Conservation (phyloP, 1,140 invertebrate species). For the Leptopilina clavipes region DNA sequence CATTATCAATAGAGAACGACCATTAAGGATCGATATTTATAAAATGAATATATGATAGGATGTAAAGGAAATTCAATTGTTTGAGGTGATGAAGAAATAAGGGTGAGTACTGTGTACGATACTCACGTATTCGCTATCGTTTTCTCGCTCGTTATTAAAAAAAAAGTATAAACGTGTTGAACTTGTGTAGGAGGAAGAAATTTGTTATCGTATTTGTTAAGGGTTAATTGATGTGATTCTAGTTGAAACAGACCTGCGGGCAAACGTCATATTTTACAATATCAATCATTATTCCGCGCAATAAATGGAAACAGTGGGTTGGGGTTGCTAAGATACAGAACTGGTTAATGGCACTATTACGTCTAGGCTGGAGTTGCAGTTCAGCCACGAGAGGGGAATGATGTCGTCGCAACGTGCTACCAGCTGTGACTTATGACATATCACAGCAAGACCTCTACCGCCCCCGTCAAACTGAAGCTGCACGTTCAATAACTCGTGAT, state of each 20-base stretch:
- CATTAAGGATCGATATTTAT: background rate
- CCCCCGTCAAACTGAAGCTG: slow-evolving; percentile 50
- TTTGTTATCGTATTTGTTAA: background rate
- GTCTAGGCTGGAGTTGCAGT: slow-evolving; percentile 52
- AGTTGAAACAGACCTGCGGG: background rate
- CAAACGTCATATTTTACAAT: slow-evolving; percentile 49
- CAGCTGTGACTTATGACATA: slow-evolving; percentile 71
- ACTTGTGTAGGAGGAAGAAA: background rate
- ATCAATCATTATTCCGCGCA: slow-evolving; percentile 67
- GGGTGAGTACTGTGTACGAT: background rate
- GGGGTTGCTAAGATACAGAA: slow-evolving; percentile 68
- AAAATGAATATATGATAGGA: background rate
- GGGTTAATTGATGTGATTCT: background rate
- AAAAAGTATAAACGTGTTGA: background rate
- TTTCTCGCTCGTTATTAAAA: background rate
- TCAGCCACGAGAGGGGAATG: slow-evolving; percentile 45
- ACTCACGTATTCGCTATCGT: background rate
- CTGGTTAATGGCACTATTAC: slow-evolving; percentile 67
- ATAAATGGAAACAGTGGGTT: slow-evolving; percentile 57
- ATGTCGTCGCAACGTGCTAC: slow-evolving; percentile 69
- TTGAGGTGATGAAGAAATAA: background rate
- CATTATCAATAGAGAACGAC: background rate
- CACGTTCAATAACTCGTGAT: slow-evolving; percentile 61
- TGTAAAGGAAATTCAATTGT: background rate
- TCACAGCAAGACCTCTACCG: slow-evolving; percentile 57